A percentile compares a stretch with the other conserved stretches of the same genome.
phyloP scores from a whole-genome alignment of 1,140 invertebrate species.

The Drosophila jambulina region DNA sequence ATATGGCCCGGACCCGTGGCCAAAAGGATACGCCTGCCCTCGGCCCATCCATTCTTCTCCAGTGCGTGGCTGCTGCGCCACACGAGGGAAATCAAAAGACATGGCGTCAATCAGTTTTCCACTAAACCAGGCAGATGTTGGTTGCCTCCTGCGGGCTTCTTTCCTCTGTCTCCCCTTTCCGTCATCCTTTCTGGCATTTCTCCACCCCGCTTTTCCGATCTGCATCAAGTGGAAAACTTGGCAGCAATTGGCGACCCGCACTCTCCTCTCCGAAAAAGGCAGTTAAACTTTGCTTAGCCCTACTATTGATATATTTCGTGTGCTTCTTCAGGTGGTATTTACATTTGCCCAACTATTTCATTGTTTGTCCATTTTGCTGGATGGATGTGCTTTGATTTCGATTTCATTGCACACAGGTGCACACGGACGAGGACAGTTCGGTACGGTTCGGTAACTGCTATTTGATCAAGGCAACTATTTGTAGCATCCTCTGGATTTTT shows the following conservation, averaged over 20 bases:
- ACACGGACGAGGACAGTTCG: background rate
- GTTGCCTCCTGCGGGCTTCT: conserved; percentile 40
- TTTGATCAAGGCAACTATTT: conserved; percentile 56
- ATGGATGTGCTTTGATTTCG: conserved; percentile 44
- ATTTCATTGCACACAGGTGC: conserved; percentile 42
- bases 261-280: background rate
- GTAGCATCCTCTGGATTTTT: conserved; percentile 6
- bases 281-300: conserved; percentile 30
- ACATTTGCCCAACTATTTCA: conserved; percentile 46
- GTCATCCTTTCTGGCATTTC: conserved; percentile 1
- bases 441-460: conserved; percentile 34
- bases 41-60: conserved; percentile 8
- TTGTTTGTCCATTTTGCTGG: conserved; percentile 49
- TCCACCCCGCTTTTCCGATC: background rate
- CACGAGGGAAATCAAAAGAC: conserved; percentile 77
- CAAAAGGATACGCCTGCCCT: conserved; percentile 15
- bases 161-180: background rate
- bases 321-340: conserved; percentile 21
- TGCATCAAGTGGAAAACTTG: conserved; percentile 17
- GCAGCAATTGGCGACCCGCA: conserved; percentile 20
- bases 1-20: conserved; percentile 8
- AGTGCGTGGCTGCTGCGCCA: conserved; percentile 44
- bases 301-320: conserved; percentile 25
- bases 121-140: conserved; percentile 42
- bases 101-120: conserved; percentile 70